A percentile compares a stretch with the other conserved stretches of the same genome.
phyloP scores from a whole-genome alignment of 2,113 vertebrate species.

The Arothron firmamentum region DNA sequence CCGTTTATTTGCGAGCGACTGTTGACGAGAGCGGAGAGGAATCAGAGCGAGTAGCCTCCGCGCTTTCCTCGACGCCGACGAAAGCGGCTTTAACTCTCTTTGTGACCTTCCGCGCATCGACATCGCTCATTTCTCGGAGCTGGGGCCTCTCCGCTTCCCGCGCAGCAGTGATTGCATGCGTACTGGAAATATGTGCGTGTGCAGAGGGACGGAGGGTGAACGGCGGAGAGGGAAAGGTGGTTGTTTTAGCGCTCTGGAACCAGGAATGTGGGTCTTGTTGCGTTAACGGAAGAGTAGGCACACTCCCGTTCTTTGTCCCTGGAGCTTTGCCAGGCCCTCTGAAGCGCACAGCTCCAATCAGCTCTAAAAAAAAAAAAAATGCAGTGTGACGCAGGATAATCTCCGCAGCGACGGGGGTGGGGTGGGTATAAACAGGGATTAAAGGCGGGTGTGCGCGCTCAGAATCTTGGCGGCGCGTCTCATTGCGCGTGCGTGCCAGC shows the following conservation, averaged over 20 bases:
- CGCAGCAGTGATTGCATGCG: conserved; percentile 14
- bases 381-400: conserved; percentile 74
- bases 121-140: conserved; percentile 75
- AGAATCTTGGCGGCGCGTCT: conserved; percentile 1
- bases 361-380: conserved; percentile 47
- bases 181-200: background rate
- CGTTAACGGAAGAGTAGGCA: conserved; percentile 22
- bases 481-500: conserved; percentile 9
- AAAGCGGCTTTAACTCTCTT: conserved; percentile 79
- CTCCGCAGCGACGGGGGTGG: conserved; percentile 71
- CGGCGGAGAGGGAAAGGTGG: background rate
- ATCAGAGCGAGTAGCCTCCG: conserved; percentile 4
- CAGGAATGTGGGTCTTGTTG: conserved; percentile 19
- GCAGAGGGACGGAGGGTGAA: background rate
- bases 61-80: conserved; percentile 25
- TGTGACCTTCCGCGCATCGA: conserved; percentile 81
- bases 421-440: conserved; percentile 70
- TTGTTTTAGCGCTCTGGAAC: background rate
- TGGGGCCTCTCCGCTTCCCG: conserved; percentile 24
- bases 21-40: conserved; percentile 1
- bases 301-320: conserved; percentile 60
- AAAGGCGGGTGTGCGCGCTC: conserved; percentile 35
- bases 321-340: conserved; percentile 64
- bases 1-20: background rate
- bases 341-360: conserved; percentile 65